These are phyloP conservation scores for Syrrhaptes paradoxus DNA, from an alignment of 2,113 vertebrate genomes.

Conservation along the genomic window DNA sequence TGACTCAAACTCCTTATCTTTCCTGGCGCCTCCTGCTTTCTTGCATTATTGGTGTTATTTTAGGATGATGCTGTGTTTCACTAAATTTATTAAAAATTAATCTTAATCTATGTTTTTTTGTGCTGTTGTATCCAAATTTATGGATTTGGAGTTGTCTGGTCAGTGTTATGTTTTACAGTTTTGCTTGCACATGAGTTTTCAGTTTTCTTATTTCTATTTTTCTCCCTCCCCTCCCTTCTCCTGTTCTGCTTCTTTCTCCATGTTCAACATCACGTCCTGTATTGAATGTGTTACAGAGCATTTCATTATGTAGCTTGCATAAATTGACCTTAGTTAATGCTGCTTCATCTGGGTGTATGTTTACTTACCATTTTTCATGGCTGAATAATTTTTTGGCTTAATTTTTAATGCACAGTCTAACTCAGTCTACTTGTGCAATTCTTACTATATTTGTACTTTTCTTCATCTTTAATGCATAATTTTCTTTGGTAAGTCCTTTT, in stretches of 20 bases:
- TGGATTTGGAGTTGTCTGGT: background rate
- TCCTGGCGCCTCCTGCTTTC: background rate
- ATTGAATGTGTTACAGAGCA: background rate
- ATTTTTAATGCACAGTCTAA: background rate
- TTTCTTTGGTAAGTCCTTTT: background rate
- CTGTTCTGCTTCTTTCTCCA: background rate
- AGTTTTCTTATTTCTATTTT: background rate
- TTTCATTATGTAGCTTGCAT: background rate
- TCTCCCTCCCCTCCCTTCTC: accelerated
- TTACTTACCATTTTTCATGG: background rate
- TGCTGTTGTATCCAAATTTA: background rate
- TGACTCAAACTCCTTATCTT: background rate
- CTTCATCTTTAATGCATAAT: background rate
- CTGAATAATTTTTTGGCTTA: background rate
- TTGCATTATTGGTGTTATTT: background rate
- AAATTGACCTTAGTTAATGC: background rate
- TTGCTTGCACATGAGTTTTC: background rate
- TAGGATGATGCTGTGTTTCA: background rate
- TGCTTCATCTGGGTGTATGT: background rate
- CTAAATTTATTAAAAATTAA: background rate
- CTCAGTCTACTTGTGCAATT: background rate
- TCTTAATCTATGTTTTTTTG: background rate
- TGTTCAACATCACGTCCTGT: background rate
- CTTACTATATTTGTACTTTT: background rate
- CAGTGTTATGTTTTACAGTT: background rate